These are phyloP conservation scores for Flexamia atlantica DNA, from an alignment of 2,888 invertebrate genomes.

Conservation along the genomic window DNA sequence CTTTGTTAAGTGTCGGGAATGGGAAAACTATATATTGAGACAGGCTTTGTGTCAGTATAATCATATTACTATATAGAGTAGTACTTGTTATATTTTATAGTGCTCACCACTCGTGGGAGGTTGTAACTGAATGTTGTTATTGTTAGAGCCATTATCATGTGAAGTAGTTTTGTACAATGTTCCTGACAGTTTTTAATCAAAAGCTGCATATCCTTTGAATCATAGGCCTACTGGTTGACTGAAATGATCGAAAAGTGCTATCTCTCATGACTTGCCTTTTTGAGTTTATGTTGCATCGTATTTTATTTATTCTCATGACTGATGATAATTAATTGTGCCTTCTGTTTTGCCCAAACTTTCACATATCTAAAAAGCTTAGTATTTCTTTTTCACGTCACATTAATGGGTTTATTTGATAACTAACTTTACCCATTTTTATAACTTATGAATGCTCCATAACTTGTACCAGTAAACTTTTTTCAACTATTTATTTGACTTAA, in stretches of 20 bases:
- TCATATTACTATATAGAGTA: background rate
- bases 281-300: background rate
- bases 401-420: too few species aligned
- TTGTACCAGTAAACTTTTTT: too few species aligned
- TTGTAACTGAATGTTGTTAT: background rate
- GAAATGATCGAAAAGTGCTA: background rate
- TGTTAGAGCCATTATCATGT: background rate
- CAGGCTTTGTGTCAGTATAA: too few species aligned
- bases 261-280: background rate
- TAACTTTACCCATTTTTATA: too few species aligned
- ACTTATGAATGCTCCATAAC: too few species aligned
- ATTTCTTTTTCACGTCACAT: too few species aligned
- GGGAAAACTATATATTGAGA: too few species aligned
- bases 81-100: background rate
- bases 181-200: background rate
- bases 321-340: constrained; percentile 7
- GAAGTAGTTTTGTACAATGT: constrained; percentile 4
- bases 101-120: background rate
- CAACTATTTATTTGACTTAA: too few species aligned
- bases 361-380: background rate
- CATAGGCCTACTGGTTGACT: background rate
- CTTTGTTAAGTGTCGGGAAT: too few species aligned
- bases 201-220: background rate
- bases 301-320: constrained; percentile 2
- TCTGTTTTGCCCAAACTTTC: background rate